Conservation (phyloP, 2,888 invertebrate species). For the Cosmorhoe ocellata region DNA sequence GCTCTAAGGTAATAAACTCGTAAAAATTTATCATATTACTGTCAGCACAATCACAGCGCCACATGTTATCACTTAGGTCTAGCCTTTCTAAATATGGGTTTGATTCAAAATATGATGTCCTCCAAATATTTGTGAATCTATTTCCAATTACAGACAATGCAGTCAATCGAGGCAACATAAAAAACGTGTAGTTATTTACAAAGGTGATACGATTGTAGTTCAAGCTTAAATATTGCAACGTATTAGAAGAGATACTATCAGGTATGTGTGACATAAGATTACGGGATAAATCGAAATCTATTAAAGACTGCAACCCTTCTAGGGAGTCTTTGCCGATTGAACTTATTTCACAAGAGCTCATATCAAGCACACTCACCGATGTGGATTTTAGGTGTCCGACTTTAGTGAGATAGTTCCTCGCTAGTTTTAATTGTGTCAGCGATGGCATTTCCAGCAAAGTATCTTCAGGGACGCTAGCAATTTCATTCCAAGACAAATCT, state of each 20-base stretch:
- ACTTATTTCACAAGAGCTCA: constrained; percentile 86
- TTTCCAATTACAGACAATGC: constrained; percentile 87
- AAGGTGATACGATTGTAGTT: constrained; percentile 83
- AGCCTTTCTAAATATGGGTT: constrained; percentile 83
- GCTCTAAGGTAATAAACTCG: constrained; percentile 81
- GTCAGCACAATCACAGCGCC: constrained; percentile 88
- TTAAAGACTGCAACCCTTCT: constrained; percentile 81
- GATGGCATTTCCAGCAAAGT: constrained; percentile 83
- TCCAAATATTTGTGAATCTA: constrained; percentile 85
- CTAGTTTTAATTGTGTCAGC: constrained; percentile 83
- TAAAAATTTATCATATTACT: constrained; percentile 83
- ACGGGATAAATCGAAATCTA: constrained; percentile 84
- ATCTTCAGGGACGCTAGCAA: constrained; percentile 82
- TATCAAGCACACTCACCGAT: constrained; percentile 82
- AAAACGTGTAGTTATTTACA: constrained; percentile 84
- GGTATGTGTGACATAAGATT: constrained; percentile 86
- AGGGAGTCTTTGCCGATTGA: constrained; percentile 81
- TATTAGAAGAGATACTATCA: constrained; percentile 82
- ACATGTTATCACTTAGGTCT: constrained; percentile 87
- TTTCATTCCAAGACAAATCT: constrained; percentile 87
- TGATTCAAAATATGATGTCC: constrained; percentile 80
- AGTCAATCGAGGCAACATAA: constrained; percentile 82
- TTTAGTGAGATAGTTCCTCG: constrained; percentile 84
- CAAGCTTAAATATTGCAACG: constrained; percentile 83
- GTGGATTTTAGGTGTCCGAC: constrained; percentile 82